phyloP scores from a whole-genome alignment of 2,113 vertebrate species.

The Otus sunia region DNA sequence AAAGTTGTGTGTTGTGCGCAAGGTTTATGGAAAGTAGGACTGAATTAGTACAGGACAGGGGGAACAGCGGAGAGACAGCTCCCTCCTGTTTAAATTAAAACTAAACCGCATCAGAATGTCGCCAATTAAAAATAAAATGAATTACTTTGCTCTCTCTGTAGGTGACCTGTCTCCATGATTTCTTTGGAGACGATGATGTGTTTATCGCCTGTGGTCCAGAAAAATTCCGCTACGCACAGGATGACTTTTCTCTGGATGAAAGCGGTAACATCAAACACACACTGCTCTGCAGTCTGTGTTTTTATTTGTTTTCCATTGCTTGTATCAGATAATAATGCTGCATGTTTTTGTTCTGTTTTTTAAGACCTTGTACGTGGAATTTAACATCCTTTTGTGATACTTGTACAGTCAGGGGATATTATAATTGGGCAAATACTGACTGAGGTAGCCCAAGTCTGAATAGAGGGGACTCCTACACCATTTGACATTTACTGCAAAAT shows the following conservation, averaged over 20 bases:
- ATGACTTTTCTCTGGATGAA: conserved; percentile 96
- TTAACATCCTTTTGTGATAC: neutral
- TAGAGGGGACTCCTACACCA: neutral
- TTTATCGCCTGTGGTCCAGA: conserved; percentile 97
- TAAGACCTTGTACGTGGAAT: neutral
- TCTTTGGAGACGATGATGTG: conserved; percentile 97
- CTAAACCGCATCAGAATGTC: neutral
- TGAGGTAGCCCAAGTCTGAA: neutral
- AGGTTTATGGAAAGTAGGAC: neutral
- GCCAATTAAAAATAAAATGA: neutral
- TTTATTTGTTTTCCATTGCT: neutral
- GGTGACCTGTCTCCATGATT: conserved; percentile 99
- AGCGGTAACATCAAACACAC: conserved; percentile 79
- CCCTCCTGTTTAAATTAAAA: neutral
- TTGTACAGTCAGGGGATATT: neutral
- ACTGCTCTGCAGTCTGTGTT: neutral
- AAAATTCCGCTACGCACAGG: conserved; percentile 97
- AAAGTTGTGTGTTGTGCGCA: neutral
- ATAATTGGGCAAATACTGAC: neutral
- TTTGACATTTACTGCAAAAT: neutral
- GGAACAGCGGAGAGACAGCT: neutral
- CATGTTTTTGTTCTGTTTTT: neutral
- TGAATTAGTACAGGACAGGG: accelerated
- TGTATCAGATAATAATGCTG: neutral
- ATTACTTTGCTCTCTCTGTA: conserved; percentile 68